phyloP scores from a whole-genome alignment of 2,113 vertebrate species.

The Telmatochromis sp. region DNA sequence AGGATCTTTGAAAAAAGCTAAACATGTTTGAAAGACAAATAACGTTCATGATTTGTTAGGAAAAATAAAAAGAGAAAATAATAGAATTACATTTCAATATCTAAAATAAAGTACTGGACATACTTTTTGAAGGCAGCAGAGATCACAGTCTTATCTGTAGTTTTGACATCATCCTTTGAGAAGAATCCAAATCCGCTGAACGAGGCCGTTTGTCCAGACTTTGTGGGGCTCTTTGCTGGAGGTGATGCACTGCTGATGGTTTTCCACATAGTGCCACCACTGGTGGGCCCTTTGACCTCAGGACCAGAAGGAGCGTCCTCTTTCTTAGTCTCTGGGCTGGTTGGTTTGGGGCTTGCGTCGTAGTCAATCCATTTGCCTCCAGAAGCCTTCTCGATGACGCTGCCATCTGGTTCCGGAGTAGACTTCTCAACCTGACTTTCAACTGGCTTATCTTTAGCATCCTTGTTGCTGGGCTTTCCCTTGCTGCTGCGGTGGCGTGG shows the following conservation, averaged over 20 bases:
- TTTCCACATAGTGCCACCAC: slow-evolving; percentile 71
- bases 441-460: slow-evolving; percentile 65
- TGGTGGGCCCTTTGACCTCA: slow-evolving; percentile 24
- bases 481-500: slow-evolving; percentile 74
- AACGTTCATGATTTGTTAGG: slow-evolving; percentile 24
- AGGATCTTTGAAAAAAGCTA: slow-evolving; percentile 57
- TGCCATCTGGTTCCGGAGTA: neutral
- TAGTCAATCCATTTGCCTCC: slow-evolving; percentile 79
- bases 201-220: slow-evolving; percentile 68
- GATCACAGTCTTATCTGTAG: slow-evolving; percentile 59
- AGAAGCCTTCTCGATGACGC: slow-evolving; percentile 46
- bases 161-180: slow-evolving; percentile 64
- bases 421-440: slow-evolving; percentile 25
- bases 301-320: slow-evolving; percentile 8
- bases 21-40: slow-evolving; percentile 69
- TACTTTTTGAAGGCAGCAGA: slow-evolving; percentile 77
- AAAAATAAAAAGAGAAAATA: neutral
- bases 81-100: neutral
- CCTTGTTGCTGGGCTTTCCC: slow-evolving; percentile 70
- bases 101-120: neutral
- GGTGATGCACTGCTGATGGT: slow-evolving; percentile 55
- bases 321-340: slow-evolving; percentile 39
- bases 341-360: slow-evolving; percentile 72
- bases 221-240: slow-evolving; percentile 76
- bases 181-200: slow-evolving; percentile 73